Evolutionary conservation across 2,888 invertebrate species (phyloP), one percentile per base, ranked within the genome.

Genomic region (Lobophora halterata): DNA sequence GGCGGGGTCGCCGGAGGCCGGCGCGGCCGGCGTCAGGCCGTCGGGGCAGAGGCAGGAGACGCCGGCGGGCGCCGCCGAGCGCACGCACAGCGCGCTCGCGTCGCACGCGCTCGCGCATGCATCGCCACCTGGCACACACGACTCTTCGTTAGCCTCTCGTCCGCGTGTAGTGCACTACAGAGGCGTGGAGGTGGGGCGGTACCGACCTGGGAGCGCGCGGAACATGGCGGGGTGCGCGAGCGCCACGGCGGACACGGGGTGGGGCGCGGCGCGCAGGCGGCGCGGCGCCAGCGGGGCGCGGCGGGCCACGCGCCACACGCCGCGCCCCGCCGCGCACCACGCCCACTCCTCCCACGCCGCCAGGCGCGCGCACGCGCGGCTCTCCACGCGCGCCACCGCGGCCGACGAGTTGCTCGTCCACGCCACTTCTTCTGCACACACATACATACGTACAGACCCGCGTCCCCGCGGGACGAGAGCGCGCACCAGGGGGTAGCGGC

Each of bases 21-120:
- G 26, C 8, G 21, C 55, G 19, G 47, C 33, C 9, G 88, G 68
- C 36, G 68, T 58, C 13, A 88, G 80, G 1, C 88, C 89, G 64
- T 90, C 90, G 32, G 90, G 89, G 42, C 91, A 91, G 40, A 89
- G 79, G 55, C 91, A 91, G 11, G 77, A 64, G 59, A 65, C 69
- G 35, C 61, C 68, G 51, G 69, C 59, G 55, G 83, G 76, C 39
- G 74, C 75, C 37, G 81, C 73, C 39, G 89, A 73, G 40, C 89
- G 80, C 59, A 90, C 78, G 67, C 90, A 90, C 52, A 95, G 88
- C 19, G 93, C 92, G 45, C 89, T 89, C 28, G 79, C 63, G 58
- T 90, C 88, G 71, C 94, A 94, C 26, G 65, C 30, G 8, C 33
- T 74, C 23, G 68, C 65, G 65, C 94, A 94, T 7, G 91, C 90